phyloP scores from a whole-genome alignment of 2,113 vertebrate species.

The Rana temporaria region DNA sequence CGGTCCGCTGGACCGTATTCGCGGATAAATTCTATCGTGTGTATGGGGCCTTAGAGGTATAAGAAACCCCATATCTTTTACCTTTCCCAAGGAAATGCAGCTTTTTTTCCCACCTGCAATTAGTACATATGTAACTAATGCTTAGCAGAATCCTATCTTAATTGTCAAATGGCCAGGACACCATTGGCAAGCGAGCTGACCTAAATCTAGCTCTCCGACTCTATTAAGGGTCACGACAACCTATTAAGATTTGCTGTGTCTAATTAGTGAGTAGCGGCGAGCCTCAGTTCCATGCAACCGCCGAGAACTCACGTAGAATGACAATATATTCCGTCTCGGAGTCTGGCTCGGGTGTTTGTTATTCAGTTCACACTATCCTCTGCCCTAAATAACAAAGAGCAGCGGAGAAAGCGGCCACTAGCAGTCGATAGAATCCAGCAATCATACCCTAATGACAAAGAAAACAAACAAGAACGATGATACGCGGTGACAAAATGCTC shows the following conservation, averaged over 20 bases:
- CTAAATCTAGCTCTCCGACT: neutral
- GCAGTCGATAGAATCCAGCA: constrained; percentile 38
- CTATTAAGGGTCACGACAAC: constrained; percentile 4
- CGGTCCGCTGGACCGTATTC: no score
- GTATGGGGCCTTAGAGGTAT: no score
- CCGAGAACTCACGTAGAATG: constrained; percentile 15
- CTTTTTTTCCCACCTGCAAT: no score
- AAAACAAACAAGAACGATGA: constrained; percentile 43
- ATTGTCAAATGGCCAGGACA: no score
- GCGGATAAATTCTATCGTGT: no score
- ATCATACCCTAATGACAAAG: constrained; percentile 37
- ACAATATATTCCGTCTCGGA: constrained; percentile 31
- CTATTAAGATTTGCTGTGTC: constrained; percentile 24
- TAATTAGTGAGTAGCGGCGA: constrained; percentile 13
- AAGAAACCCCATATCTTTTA: no score
- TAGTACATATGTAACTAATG: no score
- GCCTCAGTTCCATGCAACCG: neutral
- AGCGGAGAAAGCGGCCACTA: constrained; percentile 9
- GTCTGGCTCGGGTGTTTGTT: constrained; percentile 30
- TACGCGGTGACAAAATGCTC: constrained; percentile 8
- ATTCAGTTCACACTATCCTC: constrained; percentile 39
- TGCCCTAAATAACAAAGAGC: constrained; percentile 48
- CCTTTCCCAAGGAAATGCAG: no score
- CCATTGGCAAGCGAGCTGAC: neutral
- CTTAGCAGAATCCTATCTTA: no score